Evolutionary conservation across 1,140 invertebrate genomes (phyloP).

Genomic region (Araneus ventricosus): DNA sequence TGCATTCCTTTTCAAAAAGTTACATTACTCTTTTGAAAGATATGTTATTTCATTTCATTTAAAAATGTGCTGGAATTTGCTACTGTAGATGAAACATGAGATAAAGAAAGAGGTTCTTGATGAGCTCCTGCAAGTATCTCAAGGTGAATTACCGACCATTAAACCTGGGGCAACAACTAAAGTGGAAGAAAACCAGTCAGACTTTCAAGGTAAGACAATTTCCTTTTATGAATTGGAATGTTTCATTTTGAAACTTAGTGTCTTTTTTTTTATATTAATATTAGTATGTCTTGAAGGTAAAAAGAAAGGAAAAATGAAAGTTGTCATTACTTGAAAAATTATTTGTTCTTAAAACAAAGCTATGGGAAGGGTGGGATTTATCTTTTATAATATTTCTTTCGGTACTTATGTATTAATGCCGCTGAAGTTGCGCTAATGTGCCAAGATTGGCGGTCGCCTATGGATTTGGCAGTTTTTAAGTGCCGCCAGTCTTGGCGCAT

Average conservation of each 20-base stretch:
- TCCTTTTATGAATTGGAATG: neutral
- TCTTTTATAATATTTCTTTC: no score
- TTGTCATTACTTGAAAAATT: no score
- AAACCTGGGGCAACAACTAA: neutral
- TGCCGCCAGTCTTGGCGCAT: no score
- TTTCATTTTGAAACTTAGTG: neutral
- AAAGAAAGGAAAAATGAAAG: neutral
- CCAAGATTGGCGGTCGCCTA: no score
- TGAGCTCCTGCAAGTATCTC: conserved; percentile 38
- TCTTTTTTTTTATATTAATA: neutral
- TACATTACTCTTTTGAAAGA: no score
- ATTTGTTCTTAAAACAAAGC: no score
- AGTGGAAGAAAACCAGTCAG: conserved; percentile 6
- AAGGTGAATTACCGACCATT: neutral
- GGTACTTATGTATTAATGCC: no score
- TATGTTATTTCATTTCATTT: neutral
- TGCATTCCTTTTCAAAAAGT: no score
- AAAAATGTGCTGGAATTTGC: conserved; percentile 1
- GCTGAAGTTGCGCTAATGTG: no score
- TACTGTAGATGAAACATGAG: conserved; percentile 59
- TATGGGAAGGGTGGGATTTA: no score
- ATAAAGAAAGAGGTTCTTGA: conserved; percentile 70
- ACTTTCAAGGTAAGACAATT: conserved; percentile 1
- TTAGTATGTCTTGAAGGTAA: neutral
- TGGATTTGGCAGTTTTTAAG: no score